A percentile compares a stretch with the other conserved stretches of the same genome.
Evolutionary conservation across 1,140 invertebrate species (phyloP).

Genomic region (Ooceraea biroi): DNA sequence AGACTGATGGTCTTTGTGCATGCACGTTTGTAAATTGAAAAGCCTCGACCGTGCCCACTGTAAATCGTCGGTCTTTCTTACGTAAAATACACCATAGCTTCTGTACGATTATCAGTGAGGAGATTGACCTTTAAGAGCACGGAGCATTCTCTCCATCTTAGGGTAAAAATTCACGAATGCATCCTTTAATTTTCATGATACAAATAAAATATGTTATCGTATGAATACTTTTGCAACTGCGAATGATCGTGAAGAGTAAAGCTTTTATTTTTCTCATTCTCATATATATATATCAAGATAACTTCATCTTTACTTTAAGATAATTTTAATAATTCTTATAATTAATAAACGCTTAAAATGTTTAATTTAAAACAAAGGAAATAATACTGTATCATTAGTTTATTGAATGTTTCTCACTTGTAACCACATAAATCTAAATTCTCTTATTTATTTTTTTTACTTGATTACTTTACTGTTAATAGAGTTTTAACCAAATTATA

Average conservation of each 20-base stretch:
- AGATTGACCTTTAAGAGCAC: background rate
- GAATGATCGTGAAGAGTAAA: background rate
- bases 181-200: slow-evolving; percentile 12
- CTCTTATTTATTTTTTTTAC: too few relatives aligned
- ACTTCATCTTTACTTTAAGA: too few relatives aligned
- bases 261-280: background rate
- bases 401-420: too few relatives aligned
- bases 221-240: background rate
- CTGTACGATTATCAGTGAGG: background rate
- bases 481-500: background rate
- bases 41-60: background rate
- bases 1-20: background rate
- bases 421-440: too few relatives aligned
- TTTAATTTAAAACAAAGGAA: too few relatives aligned
- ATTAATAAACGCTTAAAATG: too few relatives aligned
- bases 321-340: too few relatives aligned
- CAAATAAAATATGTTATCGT: background rate
- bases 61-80: background rate
- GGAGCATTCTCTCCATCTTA: background rate
- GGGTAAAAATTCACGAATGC: background rate
- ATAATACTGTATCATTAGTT: too few relatives aligned
- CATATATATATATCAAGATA: background rate
- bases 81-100: background rate
- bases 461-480: background rate
- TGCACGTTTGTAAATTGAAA: slow-evolving; percentile 42